phyloP scores from a whole-genome alignment of 2,797 vertebrate genomes.

The Salmo trutta region DNA sequence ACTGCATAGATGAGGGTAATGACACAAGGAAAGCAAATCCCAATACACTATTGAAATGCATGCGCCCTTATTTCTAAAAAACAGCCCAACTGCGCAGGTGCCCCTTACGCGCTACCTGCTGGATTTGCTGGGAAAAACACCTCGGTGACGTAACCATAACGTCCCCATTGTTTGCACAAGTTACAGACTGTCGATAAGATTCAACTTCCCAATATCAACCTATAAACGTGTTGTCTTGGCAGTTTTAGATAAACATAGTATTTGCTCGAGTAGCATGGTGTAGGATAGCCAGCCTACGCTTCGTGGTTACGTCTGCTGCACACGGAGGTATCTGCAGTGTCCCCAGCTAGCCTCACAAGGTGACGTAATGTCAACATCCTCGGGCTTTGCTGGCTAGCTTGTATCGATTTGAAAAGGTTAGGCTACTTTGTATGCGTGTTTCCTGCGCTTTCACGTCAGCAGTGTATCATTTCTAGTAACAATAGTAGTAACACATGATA shows the following conservation, averaged over 20 bases:
- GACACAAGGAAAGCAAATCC: background rate
- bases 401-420: background rate
- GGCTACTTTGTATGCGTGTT: background rate
- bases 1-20: background rate
- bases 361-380: conserved; percentile 70
- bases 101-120: background rate
- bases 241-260: background rate
- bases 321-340: background rate
- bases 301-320: background rate
- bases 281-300: background rate
- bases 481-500: too few relatives aligned
- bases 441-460: background rate
- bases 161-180: too few relatives aligned
- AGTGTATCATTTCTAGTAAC: background rate
- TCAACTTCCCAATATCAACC: background rate
- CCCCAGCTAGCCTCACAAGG: conserved; percentile 32
- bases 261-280: background rate
- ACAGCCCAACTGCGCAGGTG: background rate
- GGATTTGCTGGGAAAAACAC: background rate
- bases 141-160: background rate
- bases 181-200: too few relatives aligned
- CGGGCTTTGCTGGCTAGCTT: conserved; percentile 24
- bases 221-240: background rate
- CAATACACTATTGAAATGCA: background rate
- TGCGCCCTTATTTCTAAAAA: background rate